Conservation (phyloP, 2,888 invertebrate genomes). For the Xanthorhoe designata region DNA sequence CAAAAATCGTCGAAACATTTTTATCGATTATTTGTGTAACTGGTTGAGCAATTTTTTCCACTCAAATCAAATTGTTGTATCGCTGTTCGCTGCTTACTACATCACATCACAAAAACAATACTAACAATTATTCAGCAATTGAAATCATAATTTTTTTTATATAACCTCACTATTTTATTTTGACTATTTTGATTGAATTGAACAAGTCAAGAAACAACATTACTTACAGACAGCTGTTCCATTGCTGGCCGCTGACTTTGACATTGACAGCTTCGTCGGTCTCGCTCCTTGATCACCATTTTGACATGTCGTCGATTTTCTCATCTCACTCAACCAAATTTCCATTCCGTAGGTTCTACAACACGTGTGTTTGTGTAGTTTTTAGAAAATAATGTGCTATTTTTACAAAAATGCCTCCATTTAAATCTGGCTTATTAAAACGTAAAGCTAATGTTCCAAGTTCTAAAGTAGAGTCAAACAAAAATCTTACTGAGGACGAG, state of each 20-base stretch:
- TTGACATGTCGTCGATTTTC: too few species aligned
- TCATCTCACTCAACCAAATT: too few species aligned
- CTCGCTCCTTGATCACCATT: too few species aligned
- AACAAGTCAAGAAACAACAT: too few species aligned
- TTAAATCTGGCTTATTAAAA: conserved; percentile 69
- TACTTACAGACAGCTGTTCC: background rate
- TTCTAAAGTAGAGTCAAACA: conserved; percentile 35
- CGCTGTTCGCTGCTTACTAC: background rate
- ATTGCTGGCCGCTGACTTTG: too few species aligned
- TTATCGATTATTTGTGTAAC: conserved; percentile 21
- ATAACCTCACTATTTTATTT: background rate
- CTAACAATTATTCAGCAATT: background rate
- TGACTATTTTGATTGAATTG: background rate
- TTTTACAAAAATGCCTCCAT: conserved; percentile 71
- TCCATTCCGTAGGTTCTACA: background rate
- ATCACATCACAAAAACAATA: background rate
- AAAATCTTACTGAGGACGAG: conserved; percentile 50
- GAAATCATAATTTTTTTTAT: background rate
- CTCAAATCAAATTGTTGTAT: background rate
- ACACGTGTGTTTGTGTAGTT: conserved; percentile 22
- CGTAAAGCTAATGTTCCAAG: conserved; percentile 60
- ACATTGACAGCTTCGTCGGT: too few species aligned
- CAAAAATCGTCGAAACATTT: conserved; percentile 72
- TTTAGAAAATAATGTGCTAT: conserved; percentile 20
- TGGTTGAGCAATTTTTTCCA: background rate